Evolutionary conservation across 2,888 invertebrate species (phyloP).

Genomic region (Nomada fabriciana): DNA sequence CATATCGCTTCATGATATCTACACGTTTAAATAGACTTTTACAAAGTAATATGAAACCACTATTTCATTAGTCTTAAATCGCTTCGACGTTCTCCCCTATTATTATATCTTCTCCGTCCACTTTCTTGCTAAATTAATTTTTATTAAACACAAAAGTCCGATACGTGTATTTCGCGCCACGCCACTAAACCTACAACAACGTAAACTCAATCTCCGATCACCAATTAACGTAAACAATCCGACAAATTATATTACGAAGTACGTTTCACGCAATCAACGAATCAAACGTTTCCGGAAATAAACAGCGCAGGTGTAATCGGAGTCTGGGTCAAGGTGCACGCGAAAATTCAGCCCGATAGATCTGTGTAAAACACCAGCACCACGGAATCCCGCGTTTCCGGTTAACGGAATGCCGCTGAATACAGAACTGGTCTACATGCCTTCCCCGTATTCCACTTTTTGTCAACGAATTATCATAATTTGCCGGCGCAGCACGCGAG

Average conservation of each 20-base stretch:
- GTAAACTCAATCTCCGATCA: background rate
- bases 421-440: background rate
- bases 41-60: too few species aligned
- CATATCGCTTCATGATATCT: too few species aligned
- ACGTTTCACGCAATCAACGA: too few species aligned
- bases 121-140: background rate
- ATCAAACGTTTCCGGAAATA: too few species aligned
- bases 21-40: too few species aligned
- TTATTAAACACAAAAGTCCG: background rate
- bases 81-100: too few species aligned
- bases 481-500: slow-evolving; percentile 11
- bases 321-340: background rate
- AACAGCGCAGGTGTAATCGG: too few species aligned
- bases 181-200: background rate
- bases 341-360: background rate
- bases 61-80: too few species aligned
- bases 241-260: too few species aligned
- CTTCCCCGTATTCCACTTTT: background rate
- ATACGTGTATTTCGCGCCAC: background rate
- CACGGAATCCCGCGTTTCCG: slow-evolving; percentile 17
- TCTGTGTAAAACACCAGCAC: background rate
- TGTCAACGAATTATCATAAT: slow-evolving; percentile 47
- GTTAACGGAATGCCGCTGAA: slow-evolving; percentile 10
- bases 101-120: too few species aligned
- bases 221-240: too few species aligned